These are phyloP conservation scores for Diuraphis noxia DNA, from an alignment of 1,140 invertebrate genomes.

Conservation along the genomic window DNA sequence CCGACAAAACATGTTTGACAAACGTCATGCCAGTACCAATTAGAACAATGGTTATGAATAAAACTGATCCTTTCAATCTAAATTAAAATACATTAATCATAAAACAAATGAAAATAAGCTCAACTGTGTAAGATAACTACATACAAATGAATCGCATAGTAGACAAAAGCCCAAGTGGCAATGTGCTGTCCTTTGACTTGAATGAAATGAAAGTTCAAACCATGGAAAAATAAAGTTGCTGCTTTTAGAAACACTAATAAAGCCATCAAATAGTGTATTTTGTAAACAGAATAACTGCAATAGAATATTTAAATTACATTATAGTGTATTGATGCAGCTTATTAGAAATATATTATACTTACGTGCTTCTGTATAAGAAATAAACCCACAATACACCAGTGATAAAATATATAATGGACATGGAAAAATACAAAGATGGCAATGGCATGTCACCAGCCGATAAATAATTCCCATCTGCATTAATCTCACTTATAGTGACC, in stretches of 20 bases:
- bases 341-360: background rate
- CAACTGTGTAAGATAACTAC: conserved; percentile 57
- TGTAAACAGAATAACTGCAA: conserved; percentile 81
- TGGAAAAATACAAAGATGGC: conserved; percentile 87
- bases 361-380: conserved; percentile 76
- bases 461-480: conserved; percentile 79
- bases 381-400: conserved; percentile 91
- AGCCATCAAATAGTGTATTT: conserved; percentile 97
- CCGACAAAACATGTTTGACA: conserved; percentile 95
- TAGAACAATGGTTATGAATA: conserved; percentile 95
- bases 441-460: conserved; percentile 98
- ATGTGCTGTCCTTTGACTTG: conserved; percentile 91
- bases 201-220: conserved; percentile 96
- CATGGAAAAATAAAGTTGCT: conserved; percentile 90
- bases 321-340: background rate
- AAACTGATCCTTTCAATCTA: conserved; percentile 85
- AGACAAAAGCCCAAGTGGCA: conserved; percentile 95
- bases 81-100: conserved; percentile 55
- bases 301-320: conserved; percentile 56
- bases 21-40: conserved; percentile 99
- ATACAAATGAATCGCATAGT: conserved; percentile 93
- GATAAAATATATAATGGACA: conserved; percentile 87
- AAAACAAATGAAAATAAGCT: background rate
- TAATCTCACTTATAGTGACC: conserved; percentile 84
- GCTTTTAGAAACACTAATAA: conserved; percentile 91